Percentiles rank a stretch among this genome's conserved stretches.
phyloP scores from a whole-genome alignment of 2,888 invertebrate species.

The Hypomecis punctinalis region DNA sequence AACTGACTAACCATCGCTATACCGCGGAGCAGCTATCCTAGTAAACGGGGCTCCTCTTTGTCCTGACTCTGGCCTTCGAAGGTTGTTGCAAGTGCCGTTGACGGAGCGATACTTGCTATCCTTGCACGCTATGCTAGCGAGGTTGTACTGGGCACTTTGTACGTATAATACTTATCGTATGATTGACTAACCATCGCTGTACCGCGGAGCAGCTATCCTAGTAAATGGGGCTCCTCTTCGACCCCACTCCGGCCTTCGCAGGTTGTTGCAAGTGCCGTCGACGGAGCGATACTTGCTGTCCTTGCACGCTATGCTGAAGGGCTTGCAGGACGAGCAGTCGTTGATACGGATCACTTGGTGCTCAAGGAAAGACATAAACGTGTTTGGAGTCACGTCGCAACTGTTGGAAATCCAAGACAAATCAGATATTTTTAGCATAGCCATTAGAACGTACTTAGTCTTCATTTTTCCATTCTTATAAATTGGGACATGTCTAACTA shows the following conservation, averaged over 20 bases:
- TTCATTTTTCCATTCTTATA: no score
- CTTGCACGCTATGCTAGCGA: conserved; percentile 56
- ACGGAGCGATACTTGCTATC: conserved; percentile 86
- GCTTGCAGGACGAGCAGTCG: conserved; percentile 63
- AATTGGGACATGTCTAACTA: no score
- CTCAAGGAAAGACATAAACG: conserved; percentile 77
- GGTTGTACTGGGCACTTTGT: conserved; percentile 52
- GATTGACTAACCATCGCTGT: conserved; percentile 83
- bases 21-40: conserved; percentile 85
- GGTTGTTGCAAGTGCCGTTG: conserved; percentile 93
- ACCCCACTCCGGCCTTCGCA: conserved; percentile 88
- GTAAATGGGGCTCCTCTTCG: conserved; percentile 83
- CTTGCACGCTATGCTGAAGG: conserved; percentile 56
- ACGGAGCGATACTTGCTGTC: conserved; percentile 86
- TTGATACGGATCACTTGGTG: conserved; percentile 64
- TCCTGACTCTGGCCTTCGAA: conserved; percentile 88
- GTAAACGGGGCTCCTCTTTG: conserved; percentile 83
- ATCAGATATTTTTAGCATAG: no score
- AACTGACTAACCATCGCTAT: conserved; percentile 83
- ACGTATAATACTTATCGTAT: background rate
- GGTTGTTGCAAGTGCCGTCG: conserved; percentile 93
- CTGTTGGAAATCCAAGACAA: conserved; percentile 42
- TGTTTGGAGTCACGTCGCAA: conserved; percentile 73
- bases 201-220: conserved; percentile 85
- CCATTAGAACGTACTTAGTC: no score